These are phyloP conservation scores for Euleptes europaea DNA, from an alignment of 2,113 vertebrate genomes.

Conservation along the genomic window DNA sequence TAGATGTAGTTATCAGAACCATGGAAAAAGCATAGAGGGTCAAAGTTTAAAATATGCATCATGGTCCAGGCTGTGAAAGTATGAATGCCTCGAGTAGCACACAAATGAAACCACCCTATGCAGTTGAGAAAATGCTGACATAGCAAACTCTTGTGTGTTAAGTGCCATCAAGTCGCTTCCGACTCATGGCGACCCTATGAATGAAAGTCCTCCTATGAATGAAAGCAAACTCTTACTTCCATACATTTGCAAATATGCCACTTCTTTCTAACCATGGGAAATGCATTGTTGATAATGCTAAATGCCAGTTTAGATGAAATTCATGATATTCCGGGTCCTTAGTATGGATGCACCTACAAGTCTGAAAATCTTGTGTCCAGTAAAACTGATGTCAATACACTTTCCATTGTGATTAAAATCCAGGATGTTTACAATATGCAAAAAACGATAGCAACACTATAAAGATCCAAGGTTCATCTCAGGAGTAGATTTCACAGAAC, in stretches of 20 bases:
- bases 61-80: background rate
- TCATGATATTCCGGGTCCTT: background rate
- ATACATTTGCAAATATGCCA: background rate
- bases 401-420: background rate
- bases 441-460: background rate
- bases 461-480: background rate
- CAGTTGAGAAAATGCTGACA: background rate
- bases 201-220: too few species aligned
- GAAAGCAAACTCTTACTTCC: background rate
- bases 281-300: background rate
- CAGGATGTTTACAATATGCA: background rate
- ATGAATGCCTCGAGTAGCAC: background rate
- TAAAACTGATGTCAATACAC: background rate
- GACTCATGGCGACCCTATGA: too few species aligned
- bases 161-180: too few species aligned
- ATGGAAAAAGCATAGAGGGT: background rate
- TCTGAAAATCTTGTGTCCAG: background rate
- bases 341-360: background rate
- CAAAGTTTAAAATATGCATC: slow-evolving; percentile 25
- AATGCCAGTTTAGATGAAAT: slow-evolving; percentile 15
- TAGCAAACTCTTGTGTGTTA: slow-evolving; percentile 18
- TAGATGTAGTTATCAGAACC: slow-evolving; percentile 20
- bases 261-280: background rate
- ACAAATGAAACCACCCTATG: slow-evolving; percentile 16
- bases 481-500: background rate